Conservation (phyloP, 2,888 invertebrate genomes). For the Notodromas monacha region DNA sequence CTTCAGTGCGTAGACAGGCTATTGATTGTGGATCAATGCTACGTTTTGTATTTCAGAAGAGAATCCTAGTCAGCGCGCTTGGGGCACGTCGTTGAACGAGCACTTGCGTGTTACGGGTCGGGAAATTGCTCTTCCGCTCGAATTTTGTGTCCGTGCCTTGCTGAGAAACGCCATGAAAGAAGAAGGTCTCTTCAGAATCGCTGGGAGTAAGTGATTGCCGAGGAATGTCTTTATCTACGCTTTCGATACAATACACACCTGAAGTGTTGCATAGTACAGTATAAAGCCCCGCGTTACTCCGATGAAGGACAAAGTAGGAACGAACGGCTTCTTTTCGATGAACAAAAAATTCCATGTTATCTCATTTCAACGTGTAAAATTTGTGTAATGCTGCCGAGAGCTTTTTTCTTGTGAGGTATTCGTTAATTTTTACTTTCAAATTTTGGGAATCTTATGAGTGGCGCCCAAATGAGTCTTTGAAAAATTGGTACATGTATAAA, state of each 20-base stretch:
- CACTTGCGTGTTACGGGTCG: slow-evolving; percentile 48
- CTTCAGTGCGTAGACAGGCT: too few relatives aligned
- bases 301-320: slow-evolving; percentile 10
- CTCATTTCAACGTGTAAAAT: too few relatives aligned
- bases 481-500: too few relatives aligned
- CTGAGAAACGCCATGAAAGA: slow-evolving; percentile 49
- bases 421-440: too few relatives aligned
- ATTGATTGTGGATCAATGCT: too few relatives aligned
- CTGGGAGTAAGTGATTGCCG: slow-evolving; percentile 26
- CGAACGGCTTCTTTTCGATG: neutral
- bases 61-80: slow-evolving; percentile 21
- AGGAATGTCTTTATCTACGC: neutral
- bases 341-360: too few relatives aligned
- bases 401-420: too few relatives aligned
- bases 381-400: too few relatives aligned
- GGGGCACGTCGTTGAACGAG: slow-evolving; percentile 49
- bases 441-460: too few relatives aligned
- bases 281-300: slow-evolving; percentile 9
- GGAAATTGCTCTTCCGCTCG: slow-evolving; percentile 57
- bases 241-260: slow-evolving; percentile 12
- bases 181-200: slow-evolving; percentile 70
- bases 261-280: too few relatives aligned
- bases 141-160: slow-evolving; percentile 54
- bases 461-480: too few relatives aligned
- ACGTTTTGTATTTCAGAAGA: neutral